Base-by-base conservation (phyloP, 2,888 invertebrate species). In the Arrhopalites spinosus region DNA sequence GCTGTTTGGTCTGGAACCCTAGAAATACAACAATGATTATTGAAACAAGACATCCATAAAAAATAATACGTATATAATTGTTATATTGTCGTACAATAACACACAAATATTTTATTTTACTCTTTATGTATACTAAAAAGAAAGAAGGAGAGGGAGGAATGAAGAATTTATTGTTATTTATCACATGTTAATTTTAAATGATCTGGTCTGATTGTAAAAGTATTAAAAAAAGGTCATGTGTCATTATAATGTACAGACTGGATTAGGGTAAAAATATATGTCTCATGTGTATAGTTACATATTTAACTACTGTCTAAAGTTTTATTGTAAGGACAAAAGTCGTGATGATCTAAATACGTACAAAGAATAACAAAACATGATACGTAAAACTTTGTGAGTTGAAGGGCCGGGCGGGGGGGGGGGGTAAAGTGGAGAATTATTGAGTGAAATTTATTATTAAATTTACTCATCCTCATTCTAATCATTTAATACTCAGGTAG, bases 1-100 rank as follows among this genome's bases (percentile, higher is more conserved):
- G 94, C 95, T 86, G 96, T 96, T 80, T 97, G 97, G 96, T 96
- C 96, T 0, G 87, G 94, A 56, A 88, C 88, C 80, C 85, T 88
- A 79, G 84, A 84, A 73, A 2, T 59, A 20, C 25, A 59, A 25
- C 83, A 79, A 79, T 25, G 30, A 36, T 8, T 59, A 20, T 59
- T 63, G 13, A 69, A 45, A 67, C n/a, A 43, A 23, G 7, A 36
- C n/a, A 23, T 7, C 23, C 25, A 20, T 23, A 67, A 5, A 20
- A 67, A 43, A 36, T 13, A 7, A 27, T 20, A 66, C 1, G 66
- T 20, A 69, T 23, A n/a, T 11, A 23, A 23, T 61, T 15, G 11
- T 61, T 20, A n/a, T n/a, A n/a, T n/a, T n/a, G n/a, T 13, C 27
- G 61, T 61, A 61, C 61, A 61, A 27, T 13, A 25, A 23, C n/a